A percentile compares a stretch with the other conserved stretches of the same genome.
phyloP scores from a whole-genome alignment of 2,113 vertebrate species.

The human (Homo sapiens) region DNA sequence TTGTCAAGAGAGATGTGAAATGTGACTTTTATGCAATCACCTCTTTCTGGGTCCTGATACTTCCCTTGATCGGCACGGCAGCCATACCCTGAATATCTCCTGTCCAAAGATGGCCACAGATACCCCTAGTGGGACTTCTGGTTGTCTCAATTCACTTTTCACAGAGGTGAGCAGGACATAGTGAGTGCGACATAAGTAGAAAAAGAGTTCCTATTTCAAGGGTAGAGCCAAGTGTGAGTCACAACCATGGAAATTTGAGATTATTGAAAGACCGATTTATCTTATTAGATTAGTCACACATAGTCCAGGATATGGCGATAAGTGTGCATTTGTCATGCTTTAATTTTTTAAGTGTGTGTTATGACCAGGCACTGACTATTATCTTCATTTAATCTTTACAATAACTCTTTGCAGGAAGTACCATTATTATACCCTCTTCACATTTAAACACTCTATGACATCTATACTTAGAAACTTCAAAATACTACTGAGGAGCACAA shows the following conservation, averaged over 20 bases:
- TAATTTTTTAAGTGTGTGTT: neutral
- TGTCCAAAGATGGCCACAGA: neutral
- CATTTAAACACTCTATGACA: neutral
- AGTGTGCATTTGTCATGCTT: conserved; percentile 40
- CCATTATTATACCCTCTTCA: neutral
- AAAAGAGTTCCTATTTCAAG: conserved; percentile 38
- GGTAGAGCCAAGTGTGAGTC: conserved; percentile 52
- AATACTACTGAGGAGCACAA: neutral
- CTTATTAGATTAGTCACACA: conserved; percentile 59
- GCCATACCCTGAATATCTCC: neutral
- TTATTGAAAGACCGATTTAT: conserved; percentile 35
- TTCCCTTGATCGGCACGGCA: neutral
- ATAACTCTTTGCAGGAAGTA: neutral
- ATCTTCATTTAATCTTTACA: neutral
- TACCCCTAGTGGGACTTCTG: neutral
- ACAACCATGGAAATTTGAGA: conserved; percentile 49
- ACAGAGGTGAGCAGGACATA: neutral
- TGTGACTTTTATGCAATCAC: neutral
- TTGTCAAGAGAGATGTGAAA: neutral
- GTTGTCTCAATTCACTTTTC: neutral
- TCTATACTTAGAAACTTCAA: neutral
- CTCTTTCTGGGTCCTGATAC: neutral
- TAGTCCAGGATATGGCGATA: conserved; percentile 26
- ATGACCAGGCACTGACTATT: neutral
- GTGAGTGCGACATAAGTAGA: neutral